Evolutionary conservation across 2,113 vertebrate species (phyloP).

Genomic region (Pteronura brasiliensis): DNA sequence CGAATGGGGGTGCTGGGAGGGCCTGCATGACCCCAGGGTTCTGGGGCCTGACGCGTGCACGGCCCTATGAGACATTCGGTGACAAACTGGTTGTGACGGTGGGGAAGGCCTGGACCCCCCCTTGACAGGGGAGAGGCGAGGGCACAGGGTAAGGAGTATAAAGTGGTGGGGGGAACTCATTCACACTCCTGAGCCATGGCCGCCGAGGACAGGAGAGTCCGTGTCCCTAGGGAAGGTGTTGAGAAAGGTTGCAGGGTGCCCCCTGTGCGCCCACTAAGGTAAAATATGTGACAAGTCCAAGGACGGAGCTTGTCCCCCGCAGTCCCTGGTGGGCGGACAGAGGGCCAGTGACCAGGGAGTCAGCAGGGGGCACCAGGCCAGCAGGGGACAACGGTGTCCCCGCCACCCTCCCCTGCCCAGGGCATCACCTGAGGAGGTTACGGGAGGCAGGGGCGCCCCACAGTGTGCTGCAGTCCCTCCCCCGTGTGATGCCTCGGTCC

Average conservation of each 20-base stretch:
- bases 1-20: neutral
- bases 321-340: neutral
- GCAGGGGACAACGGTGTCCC: neutral
- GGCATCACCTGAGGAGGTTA: neutral
- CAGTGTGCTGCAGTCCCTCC: neutral
- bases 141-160: rapidly evolving
- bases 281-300: neutral
- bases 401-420: neutral
- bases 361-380: neutral
- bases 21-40: neutral
- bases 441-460: neutral
- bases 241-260: neutral
- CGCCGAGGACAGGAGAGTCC: rapidly evolving
- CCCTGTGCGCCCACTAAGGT: neutral
- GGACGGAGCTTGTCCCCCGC: too few relatives aligned
- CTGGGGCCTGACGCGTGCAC: neutral
- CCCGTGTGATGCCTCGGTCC: neutral
- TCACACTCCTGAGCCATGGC: too few relatives aligned
- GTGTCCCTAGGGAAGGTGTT: neutral
- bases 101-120: neutral
- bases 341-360: rapidly evolving
- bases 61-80: neutral
- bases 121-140: neutral
- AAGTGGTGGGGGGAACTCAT: too few relatives aligned
- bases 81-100: neutral